phyloP scores from a whole-genome alignment of 2,113 vertebrate genomes.

The Atrichornis clamosus region DNA sequence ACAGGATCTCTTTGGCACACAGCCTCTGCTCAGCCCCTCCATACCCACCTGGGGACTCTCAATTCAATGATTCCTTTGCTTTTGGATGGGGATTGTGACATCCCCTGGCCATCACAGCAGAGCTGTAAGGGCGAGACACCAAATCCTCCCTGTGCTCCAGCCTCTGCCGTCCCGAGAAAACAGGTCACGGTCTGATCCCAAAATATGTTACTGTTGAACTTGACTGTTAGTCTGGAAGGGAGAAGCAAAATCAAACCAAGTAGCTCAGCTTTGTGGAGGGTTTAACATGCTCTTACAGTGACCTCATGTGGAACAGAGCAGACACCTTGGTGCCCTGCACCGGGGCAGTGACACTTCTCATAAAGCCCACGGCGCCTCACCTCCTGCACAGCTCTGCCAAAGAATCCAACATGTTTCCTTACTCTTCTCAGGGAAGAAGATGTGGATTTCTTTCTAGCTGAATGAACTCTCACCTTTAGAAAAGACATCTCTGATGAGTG shows the following conservation, averaged over 20 bases:
- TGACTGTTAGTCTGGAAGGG: not conserved
- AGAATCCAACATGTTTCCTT: rapidly evolving
- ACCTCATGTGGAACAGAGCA: slow-evolving; percentile 53
- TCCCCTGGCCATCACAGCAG: not conserved
- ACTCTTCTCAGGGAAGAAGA: not conserved
- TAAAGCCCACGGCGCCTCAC: rapidly evolving
- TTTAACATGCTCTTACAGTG: slow-evolving; percentile 33
- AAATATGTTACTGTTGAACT: not conserved
- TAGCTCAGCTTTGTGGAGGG: not conserved
- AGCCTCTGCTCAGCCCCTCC: not conserved
- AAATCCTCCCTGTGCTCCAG: not conserved
- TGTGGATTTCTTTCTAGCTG: not conserved
- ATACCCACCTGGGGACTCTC: not conserved
- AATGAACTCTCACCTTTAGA: not conserved
- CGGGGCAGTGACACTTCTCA: rapidly evolving
- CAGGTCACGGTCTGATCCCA: not conserved
- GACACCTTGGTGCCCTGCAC: not conserved
- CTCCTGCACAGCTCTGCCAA: not conserved
- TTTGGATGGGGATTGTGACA: not conserved
- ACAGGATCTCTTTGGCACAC: not conserved
- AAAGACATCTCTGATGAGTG: not conserved
- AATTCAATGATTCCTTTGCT: not conserved
- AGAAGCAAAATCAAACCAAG: not conserved
- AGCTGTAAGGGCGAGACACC: not conserved
- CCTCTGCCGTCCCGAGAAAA: not conserved